Conservation (phyloP, 1,140 invertebrate species). For the Rhizoglyphus robini region DNA sequence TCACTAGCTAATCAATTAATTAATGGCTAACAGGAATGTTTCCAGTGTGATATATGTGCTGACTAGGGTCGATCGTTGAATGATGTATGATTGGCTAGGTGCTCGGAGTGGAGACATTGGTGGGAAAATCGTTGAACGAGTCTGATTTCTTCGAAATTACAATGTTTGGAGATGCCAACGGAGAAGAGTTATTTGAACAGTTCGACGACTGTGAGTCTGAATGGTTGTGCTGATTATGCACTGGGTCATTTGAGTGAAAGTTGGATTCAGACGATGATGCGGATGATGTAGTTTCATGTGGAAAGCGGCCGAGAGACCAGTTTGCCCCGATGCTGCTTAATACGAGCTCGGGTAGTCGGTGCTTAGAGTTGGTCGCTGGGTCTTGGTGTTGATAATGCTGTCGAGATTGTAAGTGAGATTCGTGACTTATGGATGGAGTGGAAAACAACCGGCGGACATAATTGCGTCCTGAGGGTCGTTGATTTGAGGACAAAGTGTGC, state of each 20-base stretch:
- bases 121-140: neutral
- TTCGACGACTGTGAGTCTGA: neutral
- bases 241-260: neutral
- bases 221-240: neutral
- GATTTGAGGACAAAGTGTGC: neutral
- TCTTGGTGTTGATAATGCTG: constrained; percentile 8
- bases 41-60: too few relatives aligned
- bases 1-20: too few relatives aligned
- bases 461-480: neutral
- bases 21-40: too few relatives aligned
- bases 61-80: too few relatives aligned
- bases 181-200: neutral
- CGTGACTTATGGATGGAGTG: neutral
- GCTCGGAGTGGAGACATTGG: too few relatives aligned
- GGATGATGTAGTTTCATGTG: neutral
- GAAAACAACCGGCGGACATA: neutral
- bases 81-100: too few relatives aligned
- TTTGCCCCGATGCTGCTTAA: neutral
- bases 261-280: neutral
- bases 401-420: neutral
- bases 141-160: neutral
- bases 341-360: neutral
- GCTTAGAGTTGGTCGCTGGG: neutral
- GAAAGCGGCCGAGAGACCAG: neutral
- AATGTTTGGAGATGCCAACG: neutral